Evolutionary conservation across 1,140 invertebrate species (phyloP), one percentile per base, ranked within the genome.

Genomic region (Caenorhabditis tropicalis): DNA sequence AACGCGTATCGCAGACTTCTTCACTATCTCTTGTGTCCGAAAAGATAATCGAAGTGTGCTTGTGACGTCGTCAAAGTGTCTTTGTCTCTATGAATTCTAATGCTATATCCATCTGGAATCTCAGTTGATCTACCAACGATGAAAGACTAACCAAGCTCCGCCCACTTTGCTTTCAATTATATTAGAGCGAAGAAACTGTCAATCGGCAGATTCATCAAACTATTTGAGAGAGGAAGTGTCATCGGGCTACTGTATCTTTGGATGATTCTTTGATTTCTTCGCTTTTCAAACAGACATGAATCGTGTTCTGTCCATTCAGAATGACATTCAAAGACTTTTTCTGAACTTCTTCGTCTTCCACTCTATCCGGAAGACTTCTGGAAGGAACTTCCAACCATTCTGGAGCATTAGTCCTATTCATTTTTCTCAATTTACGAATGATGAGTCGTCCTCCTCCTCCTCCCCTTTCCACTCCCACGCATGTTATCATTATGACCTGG

Each of bases 1-100:
- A 10, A 29, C 29, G 15, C 29, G 12, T 36, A 19, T 36, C 33
- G 31, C 24, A 15, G 31, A 15, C 19, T 36, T 36, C 60, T 33
- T 36, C 60, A 70, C 7, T 70, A 9, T n/a, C 24, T 31, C 24
- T n/a, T 9, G 1, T 51, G 49, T 51, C 49, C 33, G 31, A 70
- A 70, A 39, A 70, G 60, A 70, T 70, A 70, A 36, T 16, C 60
- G 60, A 33, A 70, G 21, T 70, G 60, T 70, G 60, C 60, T 70
- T 70, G 60, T 70, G 60, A 70, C 60, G 60, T 70, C 16, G 60
- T 60, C 60, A 33, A 4, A 70, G 15, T 70, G 60, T n/a, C 60
- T 70, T 39, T 36, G 31, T 36, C 60, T 39, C 60, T 7, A n/a
- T n/a, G 19, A 7, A 27, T 2, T 2, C 24, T 2, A n/a, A n/a